Percentiles rank a stretch among this genome's conserved stretches.
phyloP scores from a whole-genome alignment of 2,113 vertebrate species.

The Cephalopterus ornatus region DNA sequence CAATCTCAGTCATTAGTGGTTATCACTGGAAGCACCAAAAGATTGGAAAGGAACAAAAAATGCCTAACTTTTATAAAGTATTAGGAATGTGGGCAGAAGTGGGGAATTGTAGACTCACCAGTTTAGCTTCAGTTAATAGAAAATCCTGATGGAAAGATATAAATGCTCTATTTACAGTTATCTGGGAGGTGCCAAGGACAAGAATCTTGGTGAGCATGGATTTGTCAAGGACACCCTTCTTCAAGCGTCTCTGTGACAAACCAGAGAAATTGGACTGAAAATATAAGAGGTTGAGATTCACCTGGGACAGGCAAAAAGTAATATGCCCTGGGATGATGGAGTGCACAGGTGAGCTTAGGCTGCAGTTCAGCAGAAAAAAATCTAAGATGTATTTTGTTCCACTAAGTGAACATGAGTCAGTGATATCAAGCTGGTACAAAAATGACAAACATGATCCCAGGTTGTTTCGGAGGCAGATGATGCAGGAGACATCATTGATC shows the following conservation, averaged over 20 bases:
- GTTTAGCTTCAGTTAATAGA: not conserved
- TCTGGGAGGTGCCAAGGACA: not conserved
- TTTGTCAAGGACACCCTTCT: not conserved
- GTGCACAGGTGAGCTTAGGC: not conserved
- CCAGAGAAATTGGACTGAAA: not conserved
- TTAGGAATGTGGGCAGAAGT: not conserved
- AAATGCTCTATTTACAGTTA: not conserved
- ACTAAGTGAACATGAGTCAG: not conserved
- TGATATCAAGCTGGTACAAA: not conserved
- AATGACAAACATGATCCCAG: not conserved
- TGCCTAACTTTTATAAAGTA: not conserved
- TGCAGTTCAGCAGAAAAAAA: not conserved
- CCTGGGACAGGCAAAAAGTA: not conserved
- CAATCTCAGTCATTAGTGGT: not conserved
- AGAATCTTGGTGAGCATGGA: not conserved
- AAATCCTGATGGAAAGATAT: not conserved
- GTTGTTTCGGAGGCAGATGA: not conserved
- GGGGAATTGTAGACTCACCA: not conserved
- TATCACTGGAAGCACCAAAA: not conserved
- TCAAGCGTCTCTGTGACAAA: not conserved
- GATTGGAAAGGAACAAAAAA: not conserved
- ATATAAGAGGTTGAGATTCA: not conserved
- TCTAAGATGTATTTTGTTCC: not conserved
- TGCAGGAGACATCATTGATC: not conserved
- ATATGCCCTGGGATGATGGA: not conserved